Conservation (phyloP, 2,797 vertebrate species). For the Rousettus madagascariensis region DNA sequence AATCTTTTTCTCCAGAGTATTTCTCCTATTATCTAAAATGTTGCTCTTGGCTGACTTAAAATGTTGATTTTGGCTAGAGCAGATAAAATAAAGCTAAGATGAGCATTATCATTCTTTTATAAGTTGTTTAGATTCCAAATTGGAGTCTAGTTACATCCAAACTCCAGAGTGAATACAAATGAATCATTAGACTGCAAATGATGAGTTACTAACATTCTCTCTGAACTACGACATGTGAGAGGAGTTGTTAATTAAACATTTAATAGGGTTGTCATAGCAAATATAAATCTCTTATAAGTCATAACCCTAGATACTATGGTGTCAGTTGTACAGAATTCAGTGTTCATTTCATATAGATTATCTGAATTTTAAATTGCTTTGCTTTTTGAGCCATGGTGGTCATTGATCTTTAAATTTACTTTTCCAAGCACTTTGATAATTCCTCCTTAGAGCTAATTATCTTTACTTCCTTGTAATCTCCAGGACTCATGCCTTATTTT, state of each 20-base stretch:
- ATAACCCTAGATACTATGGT: not conserved
- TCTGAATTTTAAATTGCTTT: conserved; percentile 17
- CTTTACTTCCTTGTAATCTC: not conserved
- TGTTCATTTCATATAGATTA: not conserved
- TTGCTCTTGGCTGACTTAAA: not conserved
- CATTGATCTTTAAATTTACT: not conserved
- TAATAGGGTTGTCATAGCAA: not conserved
- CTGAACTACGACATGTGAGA: not conserved
- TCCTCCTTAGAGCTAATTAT: not conserved
- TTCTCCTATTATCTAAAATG: not conserved
- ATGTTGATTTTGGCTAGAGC: conserved; percentile 16
- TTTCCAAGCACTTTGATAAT: not conserved
- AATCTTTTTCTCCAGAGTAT: not conserved
- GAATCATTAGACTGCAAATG: not conserved
- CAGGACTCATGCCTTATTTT: not conserved
- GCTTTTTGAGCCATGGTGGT: not conserved
- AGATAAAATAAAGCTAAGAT: not conserved
- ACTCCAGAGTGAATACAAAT: not conserved
- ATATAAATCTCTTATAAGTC: not conserved
- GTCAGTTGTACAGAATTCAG: not conserved
- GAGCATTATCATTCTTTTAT: not conserved
- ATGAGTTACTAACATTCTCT: not conserved
- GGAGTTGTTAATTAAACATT: not conserved
- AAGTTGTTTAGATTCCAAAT: conserved; percentile 11
- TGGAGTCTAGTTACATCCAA: not conserved